Percentiles rank a stretch among this genome's conserved stretches.
These are phyloP conservation scores for Philotrypesis tridentata DNA, from an alignment of 1,140 invertebrate species.

Conservation along the genomic window DNA sequence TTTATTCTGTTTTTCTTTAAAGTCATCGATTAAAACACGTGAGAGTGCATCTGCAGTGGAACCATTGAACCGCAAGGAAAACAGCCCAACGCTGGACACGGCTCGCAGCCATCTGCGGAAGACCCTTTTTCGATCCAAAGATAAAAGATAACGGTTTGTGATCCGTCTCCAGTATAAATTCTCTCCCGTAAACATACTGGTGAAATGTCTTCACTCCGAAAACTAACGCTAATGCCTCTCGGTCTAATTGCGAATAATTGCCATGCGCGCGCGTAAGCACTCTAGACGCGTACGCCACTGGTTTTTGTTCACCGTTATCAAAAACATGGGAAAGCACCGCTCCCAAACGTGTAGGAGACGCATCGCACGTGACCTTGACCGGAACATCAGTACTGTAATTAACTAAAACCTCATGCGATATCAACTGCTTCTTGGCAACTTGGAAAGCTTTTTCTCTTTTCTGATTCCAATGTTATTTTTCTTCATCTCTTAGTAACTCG, in stretches of 20 bases:
- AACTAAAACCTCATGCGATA: not conserved
- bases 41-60: conserved; percentile 16
- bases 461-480: not conserved
- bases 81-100: conserved; percentile 56
- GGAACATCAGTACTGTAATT: not conserved
- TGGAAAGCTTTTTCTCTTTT: not conserved
- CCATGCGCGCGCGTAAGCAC: conserved; percentile 65
- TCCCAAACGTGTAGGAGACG: conserved; percentile 60
- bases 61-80: conserved; percentile 48
- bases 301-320: conserved; percentile 56
- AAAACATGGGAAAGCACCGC: conserved; percentile 60
- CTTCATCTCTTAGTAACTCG: not conserved
- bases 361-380: conserved; percentile 52
- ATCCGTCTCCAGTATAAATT: conserved; percentile 62
- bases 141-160: conserved; percentile 61
- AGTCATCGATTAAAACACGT: conserved; percentile 48
- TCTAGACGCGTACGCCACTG: conserved; percentile 69
- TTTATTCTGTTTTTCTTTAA: not conserved
- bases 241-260: conserved; percentile 73
- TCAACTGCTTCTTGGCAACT: not conserved
- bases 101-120: conserved; percentile 55
- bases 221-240: conserved; percentile 71
- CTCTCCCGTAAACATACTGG: conserved; percentile 65
- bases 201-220: conserved; percentile 69
- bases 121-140: conserved; percentile 57